Percentiles rank a stretch among this genome's conserved stretches.
Evolutionary conservation across 2,113 vertebrate species (phyloP).

Genomic region (Dicerorhinus sumatrensis): DNA sequence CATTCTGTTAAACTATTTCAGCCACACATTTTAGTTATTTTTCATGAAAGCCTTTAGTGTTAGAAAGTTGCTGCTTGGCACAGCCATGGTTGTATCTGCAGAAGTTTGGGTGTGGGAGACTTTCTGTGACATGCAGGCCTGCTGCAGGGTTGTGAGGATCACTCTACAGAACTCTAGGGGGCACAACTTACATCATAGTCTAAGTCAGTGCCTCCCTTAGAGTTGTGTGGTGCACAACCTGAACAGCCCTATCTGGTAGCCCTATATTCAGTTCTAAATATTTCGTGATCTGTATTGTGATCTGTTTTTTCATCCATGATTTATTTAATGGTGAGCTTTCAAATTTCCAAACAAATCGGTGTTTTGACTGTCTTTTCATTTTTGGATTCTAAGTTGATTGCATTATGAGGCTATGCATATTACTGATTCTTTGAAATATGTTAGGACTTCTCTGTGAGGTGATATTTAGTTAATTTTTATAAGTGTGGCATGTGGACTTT

Average conservation of each 20-base stretch:
- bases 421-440: background rate
- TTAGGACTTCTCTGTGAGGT: background rate
- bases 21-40: background rate
- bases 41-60: background rate
- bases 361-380: background rate
- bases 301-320: background rate
- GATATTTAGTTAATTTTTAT: background rate
- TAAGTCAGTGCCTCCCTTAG: background rate
- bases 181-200: background rate
- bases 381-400: background rate
- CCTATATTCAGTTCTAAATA: background rate
- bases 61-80: background rate
- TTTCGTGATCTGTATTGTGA: background rate
- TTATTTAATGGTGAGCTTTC: background rate
- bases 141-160: no score
- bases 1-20: background rate
- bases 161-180: background rate
- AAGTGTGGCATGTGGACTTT: background rate
- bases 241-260: background rate
- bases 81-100: background rate
- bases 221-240: accelerated
- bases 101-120: background rate
- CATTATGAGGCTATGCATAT: background rate
- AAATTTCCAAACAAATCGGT: background rate
- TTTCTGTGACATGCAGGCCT: background rate